Conservation (phyloP, 2,113 vertebrate species). For the Chionodraco myersi region DNA sequence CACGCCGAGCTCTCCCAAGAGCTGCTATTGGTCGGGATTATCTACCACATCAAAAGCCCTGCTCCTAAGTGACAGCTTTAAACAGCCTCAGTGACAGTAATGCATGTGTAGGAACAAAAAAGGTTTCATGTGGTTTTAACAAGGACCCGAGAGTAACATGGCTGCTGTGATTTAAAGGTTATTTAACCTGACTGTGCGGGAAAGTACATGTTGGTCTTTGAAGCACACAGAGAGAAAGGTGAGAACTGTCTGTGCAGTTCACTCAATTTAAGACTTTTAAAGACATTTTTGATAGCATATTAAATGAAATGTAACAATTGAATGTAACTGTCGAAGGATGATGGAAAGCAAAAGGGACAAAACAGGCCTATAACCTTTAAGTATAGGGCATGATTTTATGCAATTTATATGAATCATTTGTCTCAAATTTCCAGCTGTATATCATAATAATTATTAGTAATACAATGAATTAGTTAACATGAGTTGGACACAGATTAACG, state of each 20-base stretch:
- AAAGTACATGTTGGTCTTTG: neutral
- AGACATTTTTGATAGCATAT: neutral
- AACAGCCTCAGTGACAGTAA: slow-evolving; percentile 31
- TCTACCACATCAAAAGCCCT: slow-evolving; percentile 36
- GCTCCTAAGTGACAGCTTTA: slow-evolving; percentile 19
- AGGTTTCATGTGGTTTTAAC: slow-evolving; percentile 14
- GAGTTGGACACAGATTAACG: neutral
- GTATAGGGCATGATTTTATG: neutral
- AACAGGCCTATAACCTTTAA: neutral
- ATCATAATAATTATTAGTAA: neutral
- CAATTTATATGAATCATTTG: neutral
- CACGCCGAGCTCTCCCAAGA: neutral
- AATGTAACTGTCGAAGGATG: neutral
- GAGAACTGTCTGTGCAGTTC: neutral
- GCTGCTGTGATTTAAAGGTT: neutral
- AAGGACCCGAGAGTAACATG: neutral
- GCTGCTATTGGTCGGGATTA: slow-evolving; percentile 48
- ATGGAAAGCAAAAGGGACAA: neutral
- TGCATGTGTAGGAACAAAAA: slow-evolving; percentile 25
- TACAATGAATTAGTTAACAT: neutral
- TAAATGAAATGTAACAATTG: neutral
- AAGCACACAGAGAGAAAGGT: neutral
- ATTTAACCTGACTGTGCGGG: slow-evolving; percentile 16
- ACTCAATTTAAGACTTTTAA: neutral
- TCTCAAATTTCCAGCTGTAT: neutral